Base-by-base conservation (phyloP, 2,888 invertebrate species). In the Lacanobia wlatinum region DNA sequence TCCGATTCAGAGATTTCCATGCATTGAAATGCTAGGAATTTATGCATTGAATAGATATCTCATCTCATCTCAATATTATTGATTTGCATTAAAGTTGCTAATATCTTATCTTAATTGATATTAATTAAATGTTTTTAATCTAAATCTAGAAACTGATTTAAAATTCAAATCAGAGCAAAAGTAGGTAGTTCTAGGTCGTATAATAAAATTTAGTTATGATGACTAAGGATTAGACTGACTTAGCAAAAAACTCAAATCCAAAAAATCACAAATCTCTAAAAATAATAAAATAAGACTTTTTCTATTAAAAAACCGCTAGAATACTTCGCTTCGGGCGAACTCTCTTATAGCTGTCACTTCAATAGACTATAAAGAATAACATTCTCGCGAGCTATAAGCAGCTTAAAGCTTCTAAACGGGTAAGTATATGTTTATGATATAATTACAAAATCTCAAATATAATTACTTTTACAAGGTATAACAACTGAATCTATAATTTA, bases 331-430 rank as follows among this genome's bases (percentile, higher is more conserved):
- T 9, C 34, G 6, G 59, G 16, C 43, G 48, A 74, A 46, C 50
- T 46, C 46, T 34, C 23, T 46, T 10, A 46, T 38, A 75, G 12
- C 65, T 69, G 56, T 59, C 71, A 62, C 59, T 63, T 70, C 10
- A 60, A 64, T 28, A 61, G 8, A 38, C 8, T 10, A 38, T n/a
- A 59, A 28, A 43, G 14, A 58, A 34, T 40, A 52, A 2, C 16
- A 6, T 3, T 16, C 63, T 38, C 38, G 28, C 10, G 53, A 70
- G 50, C 53, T 66, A 28, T 28, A 56, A 64, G 59, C 56, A 65
- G 62, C 67, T 67, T 62, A 50, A 59, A 80, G 76, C 58, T 63
- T 62, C 65, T 50, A n/a, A n/a, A n/a, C n/a, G n/a, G n/a, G n/a
- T n/a, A n/a, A n/a, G n/a, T n/a, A n/a, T n/a, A n/a, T n/a, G n/a